Percentiles rank a stretch among this genome's conserved stretches.
Evolutionary conservation across 2,113 vertebrate species (phyloP).

Genomic region (Ammodytes marinus): DNA sequence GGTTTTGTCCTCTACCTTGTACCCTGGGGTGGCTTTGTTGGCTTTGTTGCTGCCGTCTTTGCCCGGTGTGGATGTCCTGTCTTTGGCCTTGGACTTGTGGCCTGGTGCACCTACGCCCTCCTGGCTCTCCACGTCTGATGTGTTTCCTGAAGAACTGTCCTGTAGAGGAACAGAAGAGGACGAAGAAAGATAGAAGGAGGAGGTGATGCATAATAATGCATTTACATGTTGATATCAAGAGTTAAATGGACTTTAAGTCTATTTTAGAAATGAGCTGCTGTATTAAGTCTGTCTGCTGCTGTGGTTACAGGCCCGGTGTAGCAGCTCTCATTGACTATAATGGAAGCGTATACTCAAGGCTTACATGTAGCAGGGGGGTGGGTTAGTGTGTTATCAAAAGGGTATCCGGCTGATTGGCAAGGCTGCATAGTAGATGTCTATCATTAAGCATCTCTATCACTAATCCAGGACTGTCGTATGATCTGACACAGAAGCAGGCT

Average conservation of each 20-base stretch:
- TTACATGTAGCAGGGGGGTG: too few relatives aligned
- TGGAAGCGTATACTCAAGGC: too few relatives aligned
- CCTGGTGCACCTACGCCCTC: constrained; percentile 91
- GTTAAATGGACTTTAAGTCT: not conserved
- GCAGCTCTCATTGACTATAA: too few relatives aligned
- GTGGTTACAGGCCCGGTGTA: too few relatives aligned
- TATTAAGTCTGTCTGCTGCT: too few relatives aligned
- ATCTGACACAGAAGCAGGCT: not conserved
- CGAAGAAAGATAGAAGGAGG: not conserved
- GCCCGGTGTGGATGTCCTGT: constrained; percentile 88
- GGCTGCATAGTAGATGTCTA: not conserved
- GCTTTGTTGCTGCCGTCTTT: constrained; percentile 91
- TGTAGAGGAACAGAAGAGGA: constrained; percentile 71
- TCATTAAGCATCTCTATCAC: not conserved
- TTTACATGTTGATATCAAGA: not conserved
- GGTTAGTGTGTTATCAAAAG: too few relatives aligned
- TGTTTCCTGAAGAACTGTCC: constrained; percentile 96
- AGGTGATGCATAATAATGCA: not conserved
- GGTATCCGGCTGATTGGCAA: not conserved
- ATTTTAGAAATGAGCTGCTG: too few relatives aligned
- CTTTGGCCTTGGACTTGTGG: constrained; percentile 88
- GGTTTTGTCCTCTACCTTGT: constrained; percentile 99
- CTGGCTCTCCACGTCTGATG: constrained; percentile 95
- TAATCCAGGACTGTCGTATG: not conserved
- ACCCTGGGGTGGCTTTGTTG: constrained; percentile 95